Percentiles rank a stretch among this genome's conserved stretches.
Evolutionary conservation across 2,113 vertebrate species (phyloP).

Genomic region (Marmota monax): DNA sequence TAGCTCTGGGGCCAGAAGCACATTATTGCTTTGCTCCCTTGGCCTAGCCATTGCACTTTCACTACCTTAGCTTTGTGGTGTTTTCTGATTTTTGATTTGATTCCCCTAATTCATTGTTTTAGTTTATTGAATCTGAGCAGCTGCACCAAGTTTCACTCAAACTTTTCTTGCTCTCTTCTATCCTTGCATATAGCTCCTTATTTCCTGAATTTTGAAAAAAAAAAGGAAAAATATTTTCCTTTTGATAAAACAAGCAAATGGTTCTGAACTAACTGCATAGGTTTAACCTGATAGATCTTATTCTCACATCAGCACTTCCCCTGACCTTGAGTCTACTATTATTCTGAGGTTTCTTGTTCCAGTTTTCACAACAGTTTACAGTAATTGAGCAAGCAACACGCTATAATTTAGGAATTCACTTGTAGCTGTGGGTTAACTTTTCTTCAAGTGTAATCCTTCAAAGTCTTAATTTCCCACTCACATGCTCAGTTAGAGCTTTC

Average conservation of each 20-base stretch:
- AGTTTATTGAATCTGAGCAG: background rate
- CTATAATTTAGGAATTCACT: constrained; percentile 45
- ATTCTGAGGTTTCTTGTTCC: background rate
- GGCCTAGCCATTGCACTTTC: background rate
- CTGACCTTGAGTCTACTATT: background rate
- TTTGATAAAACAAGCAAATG: constrained; percentile 33
- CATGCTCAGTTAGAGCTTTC: background rate
- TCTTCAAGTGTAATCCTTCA: background rate
- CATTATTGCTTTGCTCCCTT: background rate
- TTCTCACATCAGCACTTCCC: background rate
- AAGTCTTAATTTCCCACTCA: constrained; percentile 41
- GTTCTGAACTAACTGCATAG: background rate
- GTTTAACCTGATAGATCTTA: background rate
- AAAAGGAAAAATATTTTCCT: background rate
- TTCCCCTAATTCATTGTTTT: background rate
- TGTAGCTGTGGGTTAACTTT: constrained; percentile 42
- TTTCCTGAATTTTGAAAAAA: background rate
- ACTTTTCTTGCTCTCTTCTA: background rate
- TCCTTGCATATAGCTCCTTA: background rate
- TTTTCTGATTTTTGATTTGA: constrained; percentile 15
- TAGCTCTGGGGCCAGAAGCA: background rate
- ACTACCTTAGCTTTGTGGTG: background rate
- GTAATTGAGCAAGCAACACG: background rate
- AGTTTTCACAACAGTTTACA: background rate
- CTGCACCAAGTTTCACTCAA: background rate